A percentile compares a stretch with the other conserved stretches of the same genome.
Conservation (phyloP, 1,140 invertebrate species). For the Drosophila seguyi region DNA sequence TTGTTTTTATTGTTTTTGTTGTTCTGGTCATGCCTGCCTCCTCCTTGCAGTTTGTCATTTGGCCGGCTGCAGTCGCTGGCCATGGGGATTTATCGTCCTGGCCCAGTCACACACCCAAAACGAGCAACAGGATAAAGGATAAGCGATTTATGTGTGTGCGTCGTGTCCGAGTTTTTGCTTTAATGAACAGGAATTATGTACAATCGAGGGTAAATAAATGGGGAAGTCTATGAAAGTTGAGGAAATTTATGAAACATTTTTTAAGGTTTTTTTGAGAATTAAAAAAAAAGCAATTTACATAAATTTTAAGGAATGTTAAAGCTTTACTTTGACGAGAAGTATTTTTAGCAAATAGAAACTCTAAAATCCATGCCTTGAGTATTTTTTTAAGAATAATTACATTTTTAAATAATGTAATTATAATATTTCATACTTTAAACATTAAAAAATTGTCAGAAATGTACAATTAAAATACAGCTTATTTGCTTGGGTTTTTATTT, state of each 20-base stretch:
- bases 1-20: slow-evolving; percentile 30
- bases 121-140: slow-evolving; percentile 78
- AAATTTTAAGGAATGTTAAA: neutral
- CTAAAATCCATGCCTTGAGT: too few species aligned
- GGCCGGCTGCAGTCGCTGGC: slow-evolving; percentile 54
- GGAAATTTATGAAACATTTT: neutral
- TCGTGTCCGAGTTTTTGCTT: slow-evolving; percentile 70
- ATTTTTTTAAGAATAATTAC: too few species aligned
- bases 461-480: too few species aligned
- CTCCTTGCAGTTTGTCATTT: slow-evolving; percentile 84
- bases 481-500: neutral
- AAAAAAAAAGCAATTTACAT: neutral
- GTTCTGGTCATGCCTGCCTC: slow-evolving; percentile 52
- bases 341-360: too few species aligned
- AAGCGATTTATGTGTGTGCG: slow-evolving; percentile 75
- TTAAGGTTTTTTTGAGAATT: neutral
- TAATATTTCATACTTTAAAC: too few species aligned
- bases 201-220: slow-evolving; percentile 16
- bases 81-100: slow-evolving; percentile 76
- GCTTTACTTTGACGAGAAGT: too few species aligned
- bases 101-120: slow-evolving; percentile 40
- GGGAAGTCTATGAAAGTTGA: neutral
- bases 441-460: too few species aligned
- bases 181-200: slow-evolving; percentile 66
- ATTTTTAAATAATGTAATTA: too few species aligned